Base-by-base conservation (phyloP, 2,113 vertebrate genomes). In the Syrrhaptes paradoxus region DNA sequence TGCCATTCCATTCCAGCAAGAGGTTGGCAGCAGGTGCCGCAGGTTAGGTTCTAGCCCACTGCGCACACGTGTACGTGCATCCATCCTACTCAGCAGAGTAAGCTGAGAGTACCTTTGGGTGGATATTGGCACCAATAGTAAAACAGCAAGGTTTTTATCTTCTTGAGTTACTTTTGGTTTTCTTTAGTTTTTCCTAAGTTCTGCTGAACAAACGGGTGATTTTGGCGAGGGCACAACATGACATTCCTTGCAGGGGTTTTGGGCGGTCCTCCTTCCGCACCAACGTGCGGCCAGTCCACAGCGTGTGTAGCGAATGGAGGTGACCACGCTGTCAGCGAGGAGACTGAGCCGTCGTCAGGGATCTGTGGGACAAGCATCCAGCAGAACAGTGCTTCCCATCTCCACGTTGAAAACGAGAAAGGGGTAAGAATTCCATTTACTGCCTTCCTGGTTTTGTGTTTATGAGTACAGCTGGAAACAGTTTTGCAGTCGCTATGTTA, bases 161-260 rank as follows among this genome's bases (percentile, higher is more conserved):
- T 36, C 41, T 45, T 48, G 48, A 62, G 46, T 87, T 29, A 17
- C 46, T 38, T 52, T 28, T 31, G 41, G 17, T 57, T 91, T 84
- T 26, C 52, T 38, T 34, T 70, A 58, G 36, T 45, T 63, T 59
- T 55, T 18, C 15, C 25, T 36, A 8, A 46, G 17, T 48, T 73
- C n/a, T 70, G 36, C 41, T 75, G n/a, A 70, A 21, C 28, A 5
- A 25, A 38, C 15, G 25, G 51, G 13, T 25, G 29, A 1, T 51
- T 34, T 36, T 61, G 49, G 16, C n/a, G 49, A 82, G 65, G 41
- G 49, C 17, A 31, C 46, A 62, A 13, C 9, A 0, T 15, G 43
- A 1, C 57, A 2, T 86, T 29, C 65, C 61, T 97, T 97, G 5
- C 95, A 99, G 99, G 99, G 86, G 98, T 99, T 91, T 99, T 99